Evolutionary conservation across 2,888 invertebrate species (phyloP), one percentile per base, ranked within the genome.

Genomic region (Adineta ricciae): DNA sequence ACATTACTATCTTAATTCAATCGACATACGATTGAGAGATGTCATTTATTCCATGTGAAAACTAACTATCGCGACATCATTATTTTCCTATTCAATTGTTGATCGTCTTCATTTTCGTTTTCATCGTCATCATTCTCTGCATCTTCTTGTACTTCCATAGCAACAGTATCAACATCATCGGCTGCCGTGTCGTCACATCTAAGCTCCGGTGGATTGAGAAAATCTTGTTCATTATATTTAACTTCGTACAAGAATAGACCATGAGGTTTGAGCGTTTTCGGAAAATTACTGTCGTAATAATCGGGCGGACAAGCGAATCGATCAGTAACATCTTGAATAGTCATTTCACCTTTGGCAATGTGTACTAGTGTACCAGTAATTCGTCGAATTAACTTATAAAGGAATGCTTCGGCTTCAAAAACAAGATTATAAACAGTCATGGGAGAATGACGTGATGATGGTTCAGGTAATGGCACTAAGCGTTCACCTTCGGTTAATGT

Each of bases 321-420:
- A 41, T 78, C n/a, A 14, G 41, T 24, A 41, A 78, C 41, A 41
- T 78, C 78, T 50, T 83, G 50, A 46, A 11, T 73, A 32, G 83
- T 50, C 85, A 85, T 85, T 27, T 82, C 32, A 24, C 85, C 84
- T 82, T 56, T 73, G 4, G 85, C 85, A 52, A 72, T 73, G 56
- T 84, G 73, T 49, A 54, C 78, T 32, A 83, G 52, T 52, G 85
- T 83, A 54, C 78, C 85, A 16, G 83, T 78, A 27, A 85, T 85
- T 52, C 83, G 83, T 5, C 85, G 85, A 49, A 85, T 85, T 83
- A 85, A 83, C 52, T 54, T 52, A 82, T 85, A 85, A 52, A 85
- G 83, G 78, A 85, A 85, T n/a, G 85, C 73, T 78, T 78, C 78
- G 24, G 41, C 78, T 41, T 78, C 78, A 9, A 78, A 41, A 41